Conservation (phyloP, 2,797 vertebrate species). For the Propithecus perrieri region DNA sequence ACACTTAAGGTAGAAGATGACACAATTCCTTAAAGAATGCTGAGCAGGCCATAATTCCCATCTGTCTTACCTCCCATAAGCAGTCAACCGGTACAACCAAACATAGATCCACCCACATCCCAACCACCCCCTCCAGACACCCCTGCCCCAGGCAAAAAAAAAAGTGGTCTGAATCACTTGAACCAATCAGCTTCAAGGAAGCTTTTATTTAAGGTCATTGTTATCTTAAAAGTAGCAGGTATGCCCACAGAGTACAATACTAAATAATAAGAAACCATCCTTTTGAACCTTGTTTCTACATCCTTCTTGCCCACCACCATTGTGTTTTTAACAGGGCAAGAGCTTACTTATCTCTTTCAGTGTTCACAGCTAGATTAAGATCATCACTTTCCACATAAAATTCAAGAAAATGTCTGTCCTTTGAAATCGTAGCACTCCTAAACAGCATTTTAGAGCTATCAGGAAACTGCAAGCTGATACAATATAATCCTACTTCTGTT, state of each 20-base stretch:
- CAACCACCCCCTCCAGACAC: neutral
- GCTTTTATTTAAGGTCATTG: neutral
- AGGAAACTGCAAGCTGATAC: slow-evolving; percentile 2
- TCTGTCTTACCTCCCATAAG: neutral
- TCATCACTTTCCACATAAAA: slow-evolving; percentile 40
- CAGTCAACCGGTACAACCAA: neutral
- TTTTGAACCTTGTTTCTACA: slow-evolving; percentile 11
- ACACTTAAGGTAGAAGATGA: neutral
- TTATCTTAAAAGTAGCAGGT: slow-evolving; percentile 22
- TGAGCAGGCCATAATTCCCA: neutral
- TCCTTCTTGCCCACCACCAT: neutral
- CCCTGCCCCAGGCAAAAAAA: neutral
- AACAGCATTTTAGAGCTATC: neutral
- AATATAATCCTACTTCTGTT: neutral
- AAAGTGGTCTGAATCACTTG: neutral
- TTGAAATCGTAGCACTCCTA: slow-evolving; percentile 28
- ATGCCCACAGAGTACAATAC: neutral
- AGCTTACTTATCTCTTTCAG: neutral
- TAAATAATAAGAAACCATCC: neutral
- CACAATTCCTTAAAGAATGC: neutral
- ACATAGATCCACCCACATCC: neutral
- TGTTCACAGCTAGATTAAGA: neutral
- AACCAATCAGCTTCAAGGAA: neutral
- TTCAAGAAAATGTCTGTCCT: slow-evolving; percentile 23
- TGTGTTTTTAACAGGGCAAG: slow-evolving; percentile 14